Evolutionary conservation across 1,140 invertebrate species (phyloP), one percentile per base, ranked within the genome.

Genomic region (Theocolax elegans): DNA sequence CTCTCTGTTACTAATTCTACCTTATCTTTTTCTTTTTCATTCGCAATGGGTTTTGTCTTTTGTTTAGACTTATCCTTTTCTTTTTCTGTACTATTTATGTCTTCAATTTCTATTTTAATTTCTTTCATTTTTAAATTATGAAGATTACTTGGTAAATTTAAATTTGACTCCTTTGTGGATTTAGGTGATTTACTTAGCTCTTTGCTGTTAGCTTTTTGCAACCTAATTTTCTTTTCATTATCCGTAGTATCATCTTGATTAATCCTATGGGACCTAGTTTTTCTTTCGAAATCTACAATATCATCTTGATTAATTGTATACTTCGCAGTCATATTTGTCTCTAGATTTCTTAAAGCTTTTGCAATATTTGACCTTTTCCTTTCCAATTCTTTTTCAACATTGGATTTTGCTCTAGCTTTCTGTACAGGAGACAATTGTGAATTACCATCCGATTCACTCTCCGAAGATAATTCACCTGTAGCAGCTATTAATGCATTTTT

Each of bases 401-500:
- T 82, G 1, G 75, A 80, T 53, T 82, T 83, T 0, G 77, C 80
- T 17, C 83, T 67, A 1, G 81, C 82, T 63, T 85, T 85, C 29
- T 85, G 83, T 1, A 86, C 81, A 0, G 83, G 83, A 0, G 84
- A 85, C 0, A 84, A 74, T 67, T 86, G 76, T 0, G 74, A 49
- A 2, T 79, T 76, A 13, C 82, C 81, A 15, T 75, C 74, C 0
- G 84, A 84, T 51, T 86, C 85, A n/a, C 79, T 81, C 40, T 86
- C 85, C 0, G 83, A 81, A 1, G 76, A 76, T 9, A 75, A 74
- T 56, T 84, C 77, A 6, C 83, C 83, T 10, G 76, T 84, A 6
- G 82, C 80, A 4, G 79, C 84, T 25, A 84, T 70, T 1, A 84
- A 69, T 0, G 84, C 84, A 17, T 80, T 84, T 56, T 85, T 85